phyloP scores from a whole-genome alignment of 2,113 vertebrate genomes.

The Romanogobio albipinnatus region DNA sequence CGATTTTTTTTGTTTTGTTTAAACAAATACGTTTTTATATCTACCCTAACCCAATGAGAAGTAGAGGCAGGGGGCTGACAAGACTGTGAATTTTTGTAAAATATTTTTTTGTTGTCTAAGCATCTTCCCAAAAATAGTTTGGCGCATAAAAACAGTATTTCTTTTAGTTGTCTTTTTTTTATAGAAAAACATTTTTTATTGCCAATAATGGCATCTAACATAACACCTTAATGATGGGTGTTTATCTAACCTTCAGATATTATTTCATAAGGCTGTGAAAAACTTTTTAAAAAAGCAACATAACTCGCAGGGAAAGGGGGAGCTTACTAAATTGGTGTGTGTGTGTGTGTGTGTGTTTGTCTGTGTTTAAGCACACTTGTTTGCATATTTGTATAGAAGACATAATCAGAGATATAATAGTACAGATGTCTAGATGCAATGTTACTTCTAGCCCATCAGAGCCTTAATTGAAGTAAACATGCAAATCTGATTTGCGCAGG shows the following conservation, averaged over 20 bases:
- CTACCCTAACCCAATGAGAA: conserved; percentile 10
- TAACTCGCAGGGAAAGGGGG: conserved; percentile 64
- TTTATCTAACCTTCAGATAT: conserved; percentile 38
- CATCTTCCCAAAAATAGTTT: conserved; percentile 39
- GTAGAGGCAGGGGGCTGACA: conserved; percentile 64
- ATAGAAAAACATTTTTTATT: conserved; percentile 50
- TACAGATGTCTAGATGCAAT: conserved; percentile 67
- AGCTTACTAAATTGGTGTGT: conserved; percentile 58
- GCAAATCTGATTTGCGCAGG: conserved; percentile 54
- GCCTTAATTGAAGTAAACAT: conserved; percentile 75
- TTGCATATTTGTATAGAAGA: conserved; percentile 60
- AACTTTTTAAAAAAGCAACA: conserved; percentile 60
- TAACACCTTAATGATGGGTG: conserved; percentile 36
- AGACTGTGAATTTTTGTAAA: conserved; percentile 78
- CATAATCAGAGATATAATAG: conserved; percentile 57
- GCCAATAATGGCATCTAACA: conserved; percentile 51
- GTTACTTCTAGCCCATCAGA: conserved; percentile 75
- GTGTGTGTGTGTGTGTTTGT: conserved; percentile 55
- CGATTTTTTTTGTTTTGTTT: neutral
- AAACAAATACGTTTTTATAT: conserved; percentile 41
- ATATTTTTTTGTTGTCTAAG: conserved; percentile 52
- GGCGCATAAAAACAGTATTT: conserved; percentile 73
- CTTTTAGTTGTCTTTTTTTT: conserved; percentile 55
- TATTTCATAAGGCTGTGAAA: conserved; percentile 68
- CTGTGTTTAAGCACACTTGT: conserved; percentile 55